phyloP scores from a whole-genome alignment of 2,888 invertebrate species.

The Chaitophorus viminalis region DNA sequence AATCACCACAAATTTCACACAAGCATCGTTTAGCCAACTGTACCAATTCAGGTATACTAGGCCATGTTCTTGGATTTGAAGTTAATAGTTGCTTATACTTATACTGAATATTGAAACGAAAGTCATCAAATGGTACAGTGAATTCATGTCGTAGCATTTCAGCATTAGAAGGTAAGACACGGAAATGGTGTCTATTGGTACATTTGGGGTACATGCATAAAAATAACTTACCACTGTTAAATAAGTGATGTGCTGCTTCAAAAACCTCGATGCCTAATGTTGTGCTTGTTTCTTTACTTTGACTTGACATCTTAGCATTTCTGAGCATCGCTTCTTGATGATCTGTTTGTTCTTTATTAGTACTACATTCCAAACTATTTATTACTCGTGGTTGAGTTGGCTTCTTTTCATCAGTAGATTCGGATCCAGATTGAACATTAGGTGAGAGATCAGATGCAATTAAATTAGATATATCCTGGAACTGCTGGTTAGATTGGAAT shows the following conservation, averaged over 20 bases:
- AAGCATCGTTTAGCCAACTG: constrained; percentile 45
- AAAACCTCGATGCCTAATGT: constrained; percentile 12
- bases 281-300: constrained; percentile 30
- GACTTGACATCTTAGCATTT: constrained; percentile 1
- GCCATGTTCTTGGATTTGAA: constrained; percentile 44
- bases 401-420: constrained; percentile 27
- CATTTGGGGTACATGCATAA: constrained; percentile 50
- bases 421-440: constrained; percentile 19
- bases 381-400: neutral
- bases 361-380: constrained; percentile 5
- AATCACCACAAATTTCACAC: constrained; percentile 51
- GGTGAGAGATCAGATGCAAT: constrained; percentile 37
- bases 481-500: constrained; percentile 44
- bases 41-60: constrained; percentile 40
- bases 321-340: constrained; percentile 22
- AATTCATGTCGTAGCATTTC: constrained; percentile 51
- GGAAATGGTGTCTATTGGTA: constrained; percentile 33
- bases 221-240: constrained; percentile 40
- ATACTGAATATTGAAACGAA: constrained; percentile 56
- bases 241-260: constrained; percentile 22
- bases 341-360: neutral
- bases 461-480: constrained; percentile 44
- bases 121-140: constrained; percentile 53
- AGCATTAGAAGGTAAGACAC: constrained; percentile 40
- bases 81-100: constrained; percentile 54